Evolutionary conservation across 2,113 vertebrate species (phyloP), one percentile per base, ranked within the genome.

Genomic region (Rhinoptilus africanus): DNA sequence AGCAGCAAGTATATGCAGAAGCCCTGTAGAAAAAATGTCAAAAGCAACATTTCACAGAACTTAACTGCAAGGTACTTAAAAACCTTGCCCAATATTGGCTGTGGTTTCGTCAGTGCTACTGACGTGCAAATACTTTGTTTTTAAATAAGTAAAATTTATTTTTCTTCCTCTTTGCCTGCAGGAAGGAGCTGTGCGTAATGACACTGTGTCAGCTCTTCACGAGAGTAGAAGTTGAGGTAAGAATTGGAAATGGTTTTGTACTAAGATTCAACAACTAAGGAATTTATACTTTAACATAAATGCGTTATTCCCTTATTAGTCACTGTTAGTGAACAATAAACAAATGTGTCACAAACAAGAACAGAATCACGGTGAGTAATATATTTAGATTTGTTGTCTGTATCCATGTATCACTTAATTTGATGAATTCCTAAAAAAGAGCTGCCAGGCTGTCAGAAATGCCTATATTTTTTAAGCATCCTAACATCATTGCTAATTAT

Each of bases 191-290:
- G 8, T 98, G 99, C 15, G 35, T 99, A 24, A 98, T 99, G 50
- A 99, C 99, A 1, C 86, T 99, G 75, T 99, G 98, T 95, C 99
- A 99, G 97, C 96, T 98, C 32, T 99, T 98, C 97, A 99, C 99
- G 39, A 99, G 98, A 26, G 98, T 99, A 28, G 99, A 99, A 97
- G 98, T 99, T 56, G 99, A 99, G 99, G 99, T 99, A 98, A 98
- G 95, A 89, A 62, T 16, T 30, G 35, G 22, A 88, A 88, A 74
- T 83, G 45, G 3, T 53, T 79, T 66, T 74, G 3, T 67, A 39
- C 35, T 79, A 23, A 63, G 35, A 62, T 90, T 47, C 41, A 89
- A n/a, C 69, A 78, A 34, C 47, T 12, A 59, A 19, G 28, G 41
- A 57, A 41, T 56, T 69, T 68, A 19, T 75, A 24, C 19, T 71